Percentiles rank a stretch among this genome's conserved stretches.
Evolutionary conservation across 2,113 vertebrate species (phyloP).

Genomic region (Nansenia antarctica): DNA sequence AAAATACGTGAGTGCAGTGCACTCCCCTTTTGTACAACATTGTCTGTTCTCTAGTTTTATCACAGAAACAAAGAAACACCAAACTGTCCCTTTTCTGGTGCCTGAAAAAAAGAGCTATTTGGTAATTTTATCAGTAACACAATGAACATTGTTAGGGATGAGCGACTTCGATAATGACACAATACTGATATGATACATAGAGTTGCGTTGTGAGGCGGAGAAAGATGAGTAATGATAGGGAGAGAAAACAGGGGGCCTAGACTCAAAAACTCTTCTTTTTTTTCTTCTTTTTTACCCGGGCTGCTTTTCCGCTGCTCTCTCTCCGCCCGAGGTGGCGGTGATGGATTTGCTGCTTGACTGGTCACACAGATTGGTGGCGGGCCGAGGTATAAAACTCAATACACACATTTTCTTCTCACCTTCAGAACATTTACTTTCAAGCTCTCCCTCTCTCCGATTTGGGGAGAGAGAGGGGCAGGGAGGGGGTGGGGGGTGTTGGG

Average conservation of each 20-base stretch:
- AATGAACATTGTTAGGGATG: slow-evolving; percentile 52
- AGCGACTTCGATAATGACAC: slow-evolving; percentile 33
- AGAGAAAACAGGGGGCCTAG: slow-evolving; percentile 48
- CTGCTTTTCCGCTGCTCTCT: slow-evolving; percentile 67
- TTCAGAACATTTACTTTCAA: slow-evolving; percentile 76
- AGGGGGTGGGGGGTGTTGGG: too few species aligned
- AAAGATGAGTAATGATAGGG: slow-evolving; percentile 52
- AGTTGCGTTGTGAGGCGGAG: slow-evolving; percentile 67
- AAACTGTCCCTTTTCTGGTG: not conserved
- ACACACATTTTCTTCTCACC: slow-evolving; percentile 69
- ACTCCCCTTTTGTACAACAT: too few species aligned
- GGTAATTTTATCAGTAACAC: slow-evolving; percentile 20
- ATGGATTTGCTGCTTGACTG: slow-evolving; percentile 82
- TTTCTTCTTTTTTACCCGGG: too few species aligned
- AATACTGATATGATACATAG: slow-evolving; percentile 38
- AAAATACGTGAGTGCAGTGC: too few species aligned
- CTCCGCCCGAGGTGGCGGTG: slow-evolving; percentile 72
- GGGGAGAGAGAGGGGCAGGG: too few species aligned
- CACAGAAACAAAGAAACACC: not conserved
- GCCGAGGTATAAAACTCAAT: slow-evolving; percentile 68
- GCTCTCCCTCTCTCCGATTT: too few species aligned
- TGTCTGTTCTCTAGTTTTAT: too few species aligned
- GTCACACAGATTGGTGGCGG: slow-evolving; percentile 77
- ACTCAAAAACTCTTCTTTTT: slow-evolving; percentile 64
- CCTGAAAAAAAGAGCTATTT: not conserved